Evolutionary conservation across 2,888 invertebrate genomes (phyloP), one percentile per base, ranked within the genome.

Genomic region (Melieria omissa): DNA sequence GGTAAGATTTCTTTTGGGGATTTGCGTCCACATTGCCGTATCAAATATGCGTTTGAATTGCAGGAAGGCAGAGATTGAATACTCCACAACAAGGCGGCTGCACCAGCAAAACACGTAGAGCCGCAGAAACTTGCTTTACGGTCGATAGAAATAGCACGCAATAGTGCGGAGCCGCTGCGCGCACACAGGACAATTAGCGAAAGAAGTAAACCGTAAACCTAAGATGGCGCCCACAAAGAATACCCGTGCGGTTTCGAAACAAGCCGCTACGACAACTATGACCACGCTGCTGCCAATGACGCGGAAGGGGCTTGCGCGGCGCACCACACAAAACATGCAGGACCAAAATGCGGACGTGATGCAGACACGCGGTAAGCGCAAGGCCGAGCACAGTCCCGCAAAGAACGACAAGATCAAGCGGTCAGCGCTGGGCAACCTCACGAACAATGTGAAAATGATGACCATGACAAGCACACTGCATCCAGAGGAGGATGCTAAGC

Each of bases 341-440:
- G 86, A 86, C 70, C 81, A 83, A 74, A 86, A 87, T 80, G 75
- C 75, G 54, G 78, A 82, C 58, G 78, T 83, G 16, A 77, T 81
- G 63, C 81, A 82, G 65, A 84, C 85, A 62, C 81, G 85, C 62
- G 89, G 89, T 65, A 95, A 95, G 85, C 89, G 95, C 82, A 95
- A 95, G 89, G 95, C 95, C 2, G 92, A 92, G 60, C 91, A 90
- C 76, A 95, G 94, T 71, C 95, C 95, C 5, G 82, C 91, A 60
- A 94, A 93, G 86, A 92, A 93, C 83, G 91, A 90, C 78, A 90
- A 89, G 65, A 90, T 91, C 5, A 96, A 95, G 85, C 89, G 96
- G 80, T 93, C 94, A 57, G 96, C 95, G 4, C 91, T 97, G 82
- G 94, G 94, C 74, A 96, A 96, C 85, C 91, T 96, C 77, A 95